Evolutionary conservation across 1,140 invertebrate species (phyloP), one percentile per base, ranked within the genome.

Genomic region (Heliconius nattereri): DNA sequence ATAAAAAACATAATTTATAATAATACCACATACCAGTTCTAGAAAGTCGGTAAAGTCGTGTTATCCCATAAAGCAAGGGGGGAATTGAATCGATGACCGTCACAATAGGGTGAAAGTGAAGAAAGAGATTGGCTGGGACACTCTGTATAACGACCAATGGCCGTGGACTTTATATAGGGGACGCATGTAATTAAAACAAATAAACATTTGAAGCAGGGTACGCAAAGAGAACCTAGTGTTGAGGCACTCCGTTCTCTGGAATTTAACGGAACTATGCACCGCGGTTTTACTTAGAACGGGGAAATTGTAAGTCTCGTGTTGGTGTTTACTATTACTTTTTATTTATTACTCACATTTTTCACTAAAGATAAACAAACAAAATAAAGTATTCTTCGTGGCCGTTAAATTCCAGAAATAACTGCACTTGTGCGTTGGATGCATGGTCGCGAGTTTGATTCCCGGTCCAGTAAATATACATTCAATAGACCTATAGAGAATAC

Each of bases 41-140:
- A 66, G 60, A 66, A 66, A 66, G 60, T 66, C 60, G 60, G 60
- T 66, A 29, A 66, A 66, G 49, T 13, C 13, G 26, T 23, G 26
- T 66, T 66, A 66, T n/a, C 23, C 26, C 26, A 35, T 35, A 57
- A 75, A 26, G 40, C 8, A 23, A 57, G 32, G 40, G 73, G 73
- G 49, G 73, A 49, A 54, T 75, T 45, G 73, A 75, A 75, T 75
- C 73, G 73, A 75, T 75, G 32, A 26, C 73, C 72, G 49, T 75
- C 26, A 32, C 32, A 13, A 26, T 57, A 26, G 73, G 73, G 73
- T 75, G 73, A 52, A 57, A 75, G 73, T 54, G 60, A 66, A 66
- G 23, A 29, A 66, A 66, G 60, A 66, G 60, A 78, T 78, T 78
- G 71, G 76, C 52, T 9, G 20, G 32, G 26, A 66, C 60, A 66